These are phyloP conservation scores for Eciton burchellii DNA, from an alignment of 1,140 invertebrate genomes.

Conservation along the genomic window DNA sequence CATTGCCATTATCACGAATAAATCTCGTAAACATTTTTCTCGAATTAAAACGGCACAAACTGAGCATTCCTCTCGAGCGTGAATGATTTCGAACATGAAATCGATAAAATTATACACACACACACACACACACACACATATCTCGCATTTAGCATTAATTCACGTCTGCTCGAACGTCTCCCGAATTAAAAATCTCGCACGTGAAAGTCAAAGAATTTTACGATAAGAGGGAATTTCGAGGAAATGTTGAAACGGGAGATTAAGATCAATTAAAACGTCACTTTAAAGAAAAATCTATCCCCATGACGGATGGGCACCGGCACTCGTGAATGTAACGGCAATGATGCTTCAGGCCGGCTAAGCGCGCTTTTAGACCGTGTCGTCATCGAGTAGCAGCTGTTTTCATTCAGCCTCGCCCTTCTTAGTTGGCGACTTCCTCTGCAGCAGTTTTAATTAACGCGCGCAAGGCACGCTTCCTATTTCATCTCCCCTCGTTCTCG, in stretches of 20 bases:
- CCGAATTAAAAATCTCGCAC: too few species aligned
- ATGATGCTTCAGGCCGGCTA: conserved; percentile 44
- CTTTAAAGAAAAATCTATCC: background rate
- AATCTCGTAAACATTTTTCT: too few species aligned
- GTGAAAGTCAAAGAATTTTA: too few species aligned
- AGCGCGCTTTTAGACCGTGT: conserved; percentile 74
- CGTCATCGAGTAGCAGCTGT: conserved; percentile 83
- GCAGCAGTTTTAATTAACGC: conserved; percentile 73
- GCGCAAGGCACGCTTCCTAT: conserved; percentile 53
- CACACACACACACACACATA: too few species aligned
- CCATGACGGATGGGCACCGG: conserved; percentile 63
- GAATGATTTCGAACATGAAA: too few species aligned
- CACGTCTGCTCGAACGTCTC: too few species aligned
- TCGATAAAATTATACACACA: too few species aligned
- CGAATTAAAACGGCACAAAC: too few species aligned
- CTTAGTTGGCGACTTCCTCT: conserved; percentile 81
- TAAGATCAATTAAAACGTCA: background rate
- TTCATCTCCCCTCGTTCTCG: background rate
- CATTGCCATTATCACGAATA: too few species aligned
- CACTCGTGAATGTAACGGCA: conserved; percentile 78
- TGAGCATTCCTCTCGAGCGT: too few species aligned
- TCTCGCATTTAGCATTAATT: too few species aligned
- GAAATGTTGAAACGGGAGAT: too few species aligned
- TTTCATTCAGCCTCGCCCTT: conserved; percentile 82
- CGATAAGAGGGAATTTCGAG: background rate